These are phyloP conservation scores for Ophiothrix spiculata DNA, from an alignment of 35 echinoderm and acorn worm species.

Conservation along the genomic window DNA sequence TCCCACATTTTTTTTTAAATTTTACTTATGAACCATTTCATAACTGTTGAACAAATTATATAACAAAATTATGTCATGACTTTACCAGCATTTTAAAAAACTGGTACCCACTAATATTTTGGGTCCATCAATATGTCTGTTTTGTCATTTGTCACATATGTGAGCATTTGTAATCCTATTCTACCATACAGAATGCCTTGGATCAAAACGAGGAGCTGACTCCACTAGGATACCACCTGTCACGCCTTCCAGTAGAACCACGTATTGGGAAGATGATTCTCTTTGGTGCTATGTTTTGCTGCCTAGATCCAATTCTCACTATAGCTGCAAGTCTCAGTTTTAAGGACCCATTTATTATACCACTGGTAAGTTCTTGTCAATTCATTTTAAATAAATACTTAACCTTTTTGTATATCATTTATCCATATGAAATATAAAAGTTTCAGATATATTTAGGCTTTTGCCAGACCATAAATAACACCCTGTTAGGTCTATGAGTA, in stretches of 20 bases:
- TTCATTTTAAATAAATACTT: too few relatives aligned
- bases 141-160: not conserved
- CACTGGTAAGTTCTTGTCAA: conserved; percentile 72
- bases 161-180: conserved; percentile 1
- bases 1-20: too few relatives aligned
- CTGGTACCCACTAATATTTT: not conserved
- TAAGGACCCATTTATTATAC: conserved; percentile 97
- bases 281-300: conserved; percentile 98
- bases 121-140: not conserved
- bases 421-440: too few relatives aligned
- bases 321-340: conserved; percentile 87
- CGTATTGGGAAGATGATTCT: conserved; percentile 90
- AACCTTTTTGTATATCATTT: too few relatives aligned
- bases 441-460: too few relatives aligned
- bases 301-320: conserved; percentile 93
- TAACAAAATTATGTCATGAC: too few relatives aligned
- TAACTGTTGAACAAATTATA: too few relatives aligned
- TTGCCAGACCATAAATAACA: too few relatives aligned
- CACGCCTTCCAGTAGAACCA: conserved; percentile 81
- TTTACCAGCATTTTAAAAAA: not conserved
- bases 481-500: too few relatives aligned
- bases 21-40: not conserved
- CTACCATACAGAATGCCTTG: conserved; percentile 68
- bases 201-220: conserved; percentile 85
- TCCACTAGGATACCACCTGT: conserved; percentile 86